Evolutionary conservation across 92 coral and sea anemone genomes (phyloP), one percentile per base, ranked within the genome.

Genomic region (Blastomussa wellsi): DNA sequence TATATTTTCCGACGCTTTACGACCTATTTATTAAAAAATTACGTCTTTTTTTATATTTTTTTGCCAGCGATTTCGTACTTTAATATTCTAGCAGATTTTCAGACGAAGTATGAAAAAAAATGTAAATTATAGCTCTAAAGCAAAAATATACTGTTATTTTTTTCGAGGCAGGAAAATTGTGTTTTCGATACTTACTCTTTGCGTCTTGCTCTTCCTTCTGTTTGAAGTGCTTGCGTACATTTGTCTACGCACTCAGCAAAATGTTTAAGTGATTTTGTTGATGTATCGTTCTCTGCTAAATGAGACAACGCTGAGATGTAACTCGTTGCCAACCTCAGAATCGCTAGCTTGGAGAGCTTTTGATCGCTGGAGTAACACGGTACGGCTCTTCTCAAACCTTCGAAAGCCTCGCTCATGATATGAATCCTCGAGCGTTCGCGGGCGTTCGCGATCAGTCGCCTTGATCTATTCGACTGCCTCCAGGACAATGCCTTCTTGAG

Each of bases 321-420:
- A 77, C 98, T 94, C 42, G 98, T 96, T 17, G 98, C 98, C 51
- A 96, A 90, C 48, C 95, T 88, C 52, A 96, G 84, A 39, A 96
- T 96, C 5, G 98, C 98, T 39, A 96, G 89, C 82, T 96, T 96
- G 20, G 98, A 96, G 5, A 96, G 92, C 85, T 96, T 96, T 72
- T 96, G 98, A 62, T 95, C 98, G 55, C 91, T 88, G 0, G 98
- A 96, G 80, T 96, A 96, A 57, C 98, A 84, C 1, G 98, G 98
- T 9, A 96, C 98, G 4, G 98, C 98, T 70, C 93, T 78, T 77
- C 98, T 87, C 53, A 96, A 82, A 68, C 95, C 90, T 78, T 96
- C 98, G 68, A 96, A 96, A 7, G 98, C 98, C 47, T 96, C 98
- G 78, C 98, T 96, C 93, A 96, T 90, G 0, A 94, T 96, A 22